Percentiles rank a stretch among this genome's conserved stretches.
These are phyloP conservation scores for Lycaon pictus DNA, from an alignment of 2,113 vertebrate genomes.

Conservation along the genomic window DNA sequence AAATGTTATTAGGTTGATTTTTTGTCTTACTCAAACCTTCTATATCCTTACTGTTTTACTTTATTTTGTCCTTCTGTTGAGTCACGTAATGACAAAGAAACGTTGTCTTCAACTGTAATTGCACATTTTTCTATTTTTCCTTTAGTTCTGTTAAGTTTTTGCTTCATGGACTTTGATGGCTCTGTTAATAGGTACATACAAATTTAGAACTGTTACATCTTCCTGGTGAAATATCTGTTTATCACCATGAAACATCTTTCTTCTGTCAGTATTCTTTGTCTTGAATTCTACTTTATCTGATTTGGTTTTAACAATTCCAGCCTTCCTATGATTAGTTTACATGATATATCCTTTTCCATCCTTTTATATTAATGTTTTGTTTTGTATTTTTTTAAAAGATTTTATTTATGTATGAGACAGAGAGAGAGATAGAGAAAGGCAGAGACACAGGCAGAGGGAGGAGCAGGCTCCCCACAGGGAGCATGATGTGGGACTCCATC, in stretches of 20 bases:
- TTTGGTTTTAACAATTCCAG: neutral
- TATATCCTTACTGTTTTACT: neutral
- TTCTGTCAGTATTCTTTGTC: neutral
- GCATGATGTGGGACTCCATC: no score
- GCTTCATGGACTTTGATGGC: neutral
- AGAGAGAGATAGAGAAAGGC: no score
- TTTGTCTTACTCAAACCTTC: neutral
- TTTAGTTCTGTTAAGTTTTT: neutral
- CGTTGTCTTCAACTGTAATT: neutral
- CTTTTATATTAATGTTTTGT: neutral
- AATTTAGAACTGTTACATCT: neutral
- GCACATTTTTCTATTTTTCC: neutral
- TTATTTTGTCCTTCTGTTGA: neutral
- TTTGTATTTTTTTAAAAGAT: neutral
- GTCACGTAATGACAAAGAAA: neutral
- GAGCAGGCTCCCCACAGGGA: no score
- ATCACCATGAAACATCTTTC: conserved; percentile 12
- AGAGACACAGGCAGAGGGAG: no score
- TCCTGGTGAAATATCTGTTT: neutral
- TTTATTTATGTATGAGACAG: no score
- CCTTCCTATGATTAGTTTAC: neutral
- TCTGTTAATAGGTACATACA: neutral
- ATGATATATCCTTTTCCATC: neutral
- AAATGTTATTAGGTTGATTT: neutral
- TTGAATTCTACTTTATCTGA: neutral